A percentile compares a stretch with the other conserved stretches of the same genome.
Evolutionary conservation across 2,113 vertebrate species (phyloP).

Genomic region (Falcunculus frontatus): DNA sequence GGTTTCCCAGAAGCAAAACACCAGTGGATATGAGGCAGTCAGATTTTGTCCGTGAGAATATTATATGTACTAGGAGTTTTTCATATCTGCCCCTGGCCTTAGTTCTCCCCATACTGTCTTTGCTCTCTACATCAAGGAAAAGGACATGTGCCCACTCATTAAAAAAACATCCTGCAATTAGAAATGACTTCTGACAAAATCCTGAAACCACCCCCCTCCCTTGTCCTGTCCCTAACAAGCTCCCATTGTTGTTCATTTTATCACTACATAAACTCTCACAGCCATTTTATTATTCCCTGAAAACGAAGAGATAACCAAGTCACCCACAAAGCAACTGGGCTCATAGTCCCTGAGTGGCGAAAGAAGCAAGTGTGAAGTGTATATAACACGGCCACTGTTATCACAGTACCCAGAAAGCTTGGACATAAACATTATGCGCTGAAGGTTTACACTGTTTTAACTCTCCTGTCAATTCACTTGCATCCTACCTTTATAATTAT

Average conservation of each 20-base stretch:
- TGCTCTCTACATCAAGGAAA: neutral
- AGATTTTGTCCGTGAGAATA: neutral
- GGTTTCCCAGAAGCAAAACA: neutral
- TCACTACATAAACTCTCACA: neutral
- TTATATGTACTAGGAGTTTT: neutral
- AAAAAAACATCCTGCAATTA: slow-evolving; percentile 58
- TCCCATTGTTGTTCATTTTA: slow-evolving; percentile 42
- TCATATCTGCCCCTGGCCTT: neutral
- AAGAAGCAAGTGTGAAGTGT: slow-evolving; percentile 61
- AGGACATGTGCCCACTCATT: slow-evolving; percentile 36
- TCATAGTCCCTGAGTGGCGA: slow-evolving; percentile 14
- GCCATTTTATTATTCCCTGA: slow-evolving; percentile 31
- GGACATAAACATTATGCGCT: neutral
- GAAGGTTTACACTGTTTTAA: neutral
- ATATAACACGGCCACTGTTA: slow-evolving; percentile 44
- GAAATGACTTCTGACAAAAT: slow-evolving; percentile 30
- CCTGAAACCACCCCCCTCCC: slow-evolving; percentile 13
- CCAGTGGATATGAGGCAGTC: neutral
- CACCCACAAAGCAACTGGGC: neutral
- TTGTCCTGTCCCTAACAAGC: slow-evolving; percentile 30
- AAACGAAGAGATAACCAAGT: slow-evolving; percentile 24
- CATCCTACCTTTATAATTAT: neutral
- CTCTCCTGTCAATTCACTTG: neutral
- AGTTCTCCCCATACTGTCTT: neutral
- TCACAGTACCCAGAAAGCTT: neutral